Conservation (phyloP, 2,888 invertebrate species). For the Temnothorax ravouxi region DNA sequence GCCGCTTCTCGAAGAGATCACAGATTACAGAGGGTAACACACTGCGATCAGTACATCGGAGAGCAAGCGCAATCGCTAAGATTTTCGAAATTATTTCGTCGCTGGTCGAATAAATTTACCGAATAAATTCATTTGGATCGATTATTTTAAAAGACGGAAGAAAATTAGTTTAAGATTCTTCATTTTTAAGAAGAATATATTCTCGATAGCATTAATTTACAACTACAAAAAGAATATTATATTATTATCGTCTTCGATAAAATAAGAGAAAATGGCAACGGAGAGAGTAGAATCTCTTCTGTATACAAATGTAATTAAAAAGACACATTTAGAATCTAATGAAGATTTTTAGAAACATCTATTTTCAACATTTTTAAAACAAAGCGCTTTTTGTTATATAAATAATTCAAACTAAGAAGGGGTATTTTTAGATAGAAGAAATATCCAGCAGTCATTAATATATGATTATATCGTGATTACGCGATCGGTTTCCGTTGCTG, state of each 20-base stretch:
- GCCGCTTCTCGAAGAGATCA: conserved; percentile 38
- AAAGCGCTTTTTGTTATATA: neutral
- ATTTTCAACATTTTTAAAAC: neutral
- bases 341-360: neutral
- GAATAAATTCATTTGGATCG: neutral
- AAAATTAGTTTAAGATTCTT: neutral
- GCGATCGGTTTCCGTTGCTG: neutral
- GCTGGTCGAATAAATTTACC: neutral
- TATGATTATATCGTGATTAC: neutral
- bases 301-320: neutral
- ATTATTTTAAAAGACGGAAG: neutral
- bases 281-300: neutral
- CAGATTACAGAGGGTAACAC: neutral
- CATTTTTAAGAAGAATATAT: neutral
- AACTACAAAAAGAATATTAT: neutral
- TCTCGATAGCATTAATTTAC: neutral
- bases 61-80: neutral
- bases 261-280: neutral
- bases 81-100: neutral
- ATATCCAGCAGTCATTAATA: neutral
- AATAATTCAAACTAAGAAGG: neutral
- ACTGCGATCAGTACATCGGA: neutral
- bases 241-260: neutral
- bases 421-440: neutral
- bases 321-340: neutral